These are phyloP conservation scores for Cephus cinctus DNA, from an alignment of 1,140 invertebrate genomes.

Conservation along the genomic window DNA sequence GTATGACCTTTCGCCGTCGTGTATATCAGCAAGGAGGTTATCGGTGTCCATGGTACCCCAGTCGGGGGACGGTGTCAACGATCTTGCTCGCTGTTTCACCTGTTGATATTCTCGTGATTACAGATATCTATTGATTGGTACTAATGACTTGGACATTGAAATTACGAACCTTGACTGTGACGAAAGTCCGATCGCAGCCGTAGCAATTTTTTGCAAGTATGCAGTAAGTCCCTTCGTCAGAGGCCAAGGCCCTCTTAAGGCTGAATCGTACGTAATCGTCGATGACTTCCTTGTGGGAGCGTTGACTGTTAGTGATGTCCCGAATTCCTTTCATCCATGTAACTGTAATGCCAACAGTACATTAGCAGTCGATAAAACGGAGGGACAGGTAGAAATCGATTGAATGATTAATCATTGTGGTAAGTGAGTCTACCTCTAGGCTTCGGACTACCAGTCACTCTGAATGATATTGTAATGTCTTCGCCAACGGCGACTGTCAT, in stretches of 20 bases:
- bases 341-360: constrained; percentile 59
- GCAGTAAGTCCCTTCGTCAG: constrained; percentile 93
- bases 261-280: constrained; percentile 85
- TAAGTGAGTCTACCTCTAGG: constrained; percentile 67
- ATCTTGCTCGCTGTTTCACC: constrained; percentile 68
- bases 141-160: constrained; percentile 3
- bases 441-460: constrained; percentile 76
- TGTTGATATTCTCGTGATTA: constrained; percentile 36
- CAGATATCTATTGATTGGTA: background rate
- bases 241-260: constrained; percentile 77
- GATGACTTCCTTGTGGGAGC: constrained; percentile 77
- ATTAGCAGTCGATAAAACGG: constrained; percentile 16
- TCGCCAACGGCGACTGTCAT: constrained; percentile 73
- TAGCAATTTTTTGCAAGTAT: constrained; percentile 88
- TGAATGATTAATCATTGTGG: background rate
- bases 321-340: constrained; percentile 82
- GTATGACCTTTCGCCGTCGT: constrained; percentile 53
- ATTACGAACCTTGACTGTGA: constrained; percentile 71
- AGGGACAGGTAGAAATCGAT: constrained; percentile 7
- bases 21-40: constrained; percentile 46
- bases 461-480: constrained; percentile 77
- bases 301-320: constrained; percentile 76
- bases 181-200: constrained; percentile 82
- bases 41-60: constrained; percentile 52
- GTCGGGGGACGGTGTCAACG: constrained; percentile 64